phyloP scores from a whole-genome alignment of 2,797 vertebrate species.

The Chaetophractus vellerosus region DNA sequence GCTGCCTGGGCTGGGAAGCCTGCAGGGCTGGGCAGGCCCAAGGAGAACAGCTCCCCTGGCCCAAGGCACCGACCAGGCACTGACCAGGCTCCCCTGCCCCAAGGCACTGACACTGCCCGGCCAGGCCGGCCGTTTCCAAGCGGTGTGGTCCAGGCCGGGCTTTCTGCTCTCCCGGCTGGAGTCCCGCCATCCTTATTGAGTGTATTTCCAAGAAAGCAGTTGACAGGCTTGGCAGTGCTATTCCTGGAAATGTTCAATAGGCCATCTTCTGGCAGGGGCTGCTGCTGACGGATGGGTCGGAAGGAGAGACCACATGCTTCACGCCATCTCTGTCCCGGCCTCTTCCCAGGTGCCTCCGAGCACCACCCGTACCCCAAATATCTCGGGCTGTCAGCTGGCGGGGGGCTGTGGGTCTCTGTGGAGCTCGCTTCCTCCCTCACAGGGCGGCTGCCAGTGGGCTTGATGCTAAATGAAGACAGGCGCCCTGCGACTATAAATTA shows the following conservation, averaged over 20 bases:
- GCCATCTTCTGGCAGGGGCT: conserved; percentile 92
- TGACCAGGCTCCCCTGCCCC: not conserved
- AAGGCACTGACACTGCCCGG: no score
- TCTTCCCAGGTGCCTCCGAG: conserved; percentile 10
- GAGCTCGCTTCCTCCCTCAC: conserved; percentile 73
- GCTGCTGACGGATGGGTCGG: conserved; percentile 89
- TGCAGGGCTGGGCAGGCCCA: not conserved
- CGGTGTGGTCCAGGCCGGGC: conserved; percentile 89
- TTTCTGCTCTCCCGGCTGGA: conserved; percentile 90
- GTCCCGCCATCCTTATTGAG: conserved; percentile 91
- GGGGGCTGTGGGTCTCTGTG: not conserved
- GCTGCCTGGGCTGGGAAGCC: not conserved
- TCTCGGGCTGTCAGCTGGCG: not conserved
- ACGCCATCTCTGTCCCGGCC: conserved; percentile 30
- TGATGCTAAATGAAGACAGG: conserved; percentile 74
- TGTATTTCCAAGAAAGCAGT: conserved; percentile 94
- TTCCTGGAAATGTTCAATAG: conserved; percentile 95
- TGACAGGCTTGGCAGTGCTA: conserved; percentile 91
- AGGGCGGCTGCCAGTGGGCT: conserved; percentile 71
- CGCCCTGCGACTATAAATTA: conserved; percentile 71
- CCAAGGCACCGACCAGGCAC: not conserved
- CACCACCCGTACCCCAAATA: conserved; percentile 54
- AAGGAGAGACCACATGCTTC: conserved; percentile 87
- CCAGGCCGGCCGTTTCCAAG: not conserved
- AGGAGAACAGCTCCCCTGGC: not conserved